A percentile compares a stretch with the other conserved stretches of the same genome.
phyloP scores from a whole-genome alignment of 2,797 vertebrate genomes.

The Octomys mimax region DNA sequence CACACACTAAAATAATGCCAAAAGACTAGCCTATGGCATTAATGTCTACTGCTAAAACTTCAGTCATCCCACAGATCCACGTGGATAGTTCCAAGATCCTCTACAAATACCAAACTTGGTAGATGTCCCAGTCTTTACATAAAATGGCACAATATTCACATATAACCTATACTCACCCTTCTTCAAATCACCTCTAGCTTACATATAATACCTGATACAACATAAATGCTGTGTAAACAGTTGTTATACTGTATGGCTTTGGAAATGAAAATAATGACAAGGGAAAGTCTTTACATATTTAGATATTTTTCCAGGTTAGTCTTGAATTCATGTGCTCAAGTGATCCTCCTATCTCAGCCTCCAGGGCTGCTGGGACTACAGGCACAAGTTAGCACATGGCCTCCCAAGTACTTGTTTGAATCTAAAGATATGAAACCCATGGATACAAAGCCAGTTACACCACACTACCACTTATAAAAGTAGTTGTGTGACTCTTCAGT shows the following conservation, averaged over 20 bases:
- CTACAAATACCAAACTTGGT: neutral
- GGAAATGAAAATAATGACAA: neutral
- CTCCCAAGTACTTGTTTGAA: neutral
- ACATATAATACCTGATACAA: neutral
- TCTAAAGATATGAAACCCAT: neutral
- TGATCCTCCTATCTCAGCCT: neutral
- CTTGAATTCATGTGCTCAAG: neutral
- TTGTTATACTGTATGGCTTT: neutral
- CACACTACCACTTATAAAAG: neutral
- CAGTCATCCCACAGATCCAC: neutral
- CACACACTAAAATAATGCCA: neutral
- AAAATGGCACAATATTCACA: neutral
- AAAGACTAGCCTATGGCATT: slow-evolving; percentile 15
- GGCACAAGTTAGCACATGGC: neutral
- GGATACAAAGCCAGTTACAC: neutral
- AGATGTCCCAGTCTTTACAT: neutral
- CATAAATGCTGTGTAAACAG: neutral
- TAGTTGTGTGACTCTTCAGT: neutral
- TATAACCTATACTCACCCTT: neutral
- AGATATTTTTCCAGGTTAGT: neutral
- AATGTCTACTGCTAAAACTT: neutral
- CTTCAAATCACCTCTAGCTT: neutral
- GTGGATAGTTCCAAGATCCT: neutral
- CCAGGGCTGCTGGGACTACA: neutral
- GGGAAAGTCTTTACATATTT: neutral